Percentiles rank a stretch among this genome's conserved stretches.
Evolutionary conservation across 2,797 vertebrate genomes (phyloP).

Genomic region (Gadopsis bispinosus): DNA sequence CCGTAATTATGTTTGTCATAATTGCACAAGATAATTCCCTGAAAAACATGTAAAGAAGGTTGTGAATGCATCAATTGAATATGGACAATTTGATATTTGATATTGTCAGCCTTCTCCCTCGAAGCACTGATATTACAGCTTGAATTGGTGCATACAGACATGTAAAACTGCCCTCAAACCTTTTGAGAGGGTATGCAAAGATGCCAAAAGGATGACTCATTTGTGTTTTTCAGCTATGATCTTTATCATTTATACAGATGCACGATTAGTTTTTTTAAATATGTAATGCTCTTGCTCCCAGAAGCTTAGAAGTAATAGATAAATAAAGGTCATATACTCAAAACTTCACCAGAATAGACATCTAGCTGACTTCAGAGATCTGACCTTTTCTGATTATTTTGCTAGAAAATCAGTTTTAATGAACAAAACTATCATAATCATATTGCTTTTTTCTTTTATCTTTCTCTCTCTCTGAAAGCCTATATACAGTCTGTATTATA

Average conservation of each 20-base stretch:
- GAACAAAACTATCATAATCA: too few relatives aligned
- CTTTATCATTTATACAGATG: background rate
- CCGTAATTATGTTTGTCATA: background rate
- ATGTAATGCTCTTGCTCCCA: background rate
- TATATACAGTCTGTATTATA: too few relatives aligned
- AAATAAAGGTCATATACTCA: background rate
- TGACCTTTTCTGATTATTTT: background rate
- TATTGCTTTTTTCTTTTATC: too few relatives aligned
- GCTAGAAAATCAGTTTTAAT: background rate
- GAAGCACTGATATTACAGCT: background rate
- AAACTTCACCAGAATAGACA: background rate
- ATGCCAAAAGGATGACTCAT: background rate
- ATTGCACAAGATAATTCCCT: background rate
- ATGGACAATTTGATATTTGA: accelerated
- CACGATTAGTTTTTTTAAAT: background rate
- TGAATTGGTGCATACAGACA: background rate
- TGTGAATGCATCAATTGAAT: background rate
- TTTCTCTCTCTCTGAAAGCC: background rate
- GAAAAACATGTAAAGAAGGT: background rate
- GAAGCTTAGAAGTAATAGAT: background rate
- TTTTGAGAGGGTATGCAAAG: background rate
- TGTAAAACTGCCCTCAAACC: background rate
- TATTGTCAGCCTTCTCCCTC: background rate
- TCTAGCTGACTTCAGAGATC: background rate
- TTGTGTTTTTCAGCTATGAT: background rate